Evolutionary conservation across 2,113 vertebrate species (phyloP).

Genomic region (Peromyscus californicus): DNA sequence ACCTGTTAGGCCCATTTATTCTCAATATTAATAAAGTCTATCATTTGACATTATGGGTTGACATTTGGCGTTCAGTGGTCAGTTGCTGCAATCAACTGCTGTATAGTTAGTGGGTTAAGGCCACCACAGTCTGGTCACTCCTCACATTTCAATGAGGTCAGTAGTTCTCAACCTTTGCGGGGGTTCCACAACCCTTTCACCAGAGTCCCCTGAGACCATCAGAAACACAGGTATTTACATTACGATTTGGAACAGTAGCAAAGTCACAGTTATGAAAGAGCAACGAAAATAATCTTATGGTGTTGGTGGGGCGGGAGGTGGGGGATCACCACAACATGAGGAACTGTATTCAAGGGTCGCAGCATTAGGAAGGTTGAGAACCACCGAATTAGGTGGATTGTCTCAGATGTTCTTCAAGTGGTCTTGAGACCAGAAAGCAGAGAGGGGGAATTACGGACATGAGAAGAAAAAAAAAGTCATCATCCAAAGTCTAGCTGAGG

Average conservation of each 20-base stretch:
- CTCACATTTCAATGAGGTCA: neutral
- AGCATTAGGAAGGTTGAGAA: neutral
- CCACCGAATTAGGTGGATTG: neutral
- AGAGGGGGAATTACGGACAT: neutral
- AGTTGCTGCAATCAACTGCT: neutral
- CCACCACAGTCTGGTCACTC: neutral
- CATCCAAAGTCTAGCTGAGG: too few relatives aligned
- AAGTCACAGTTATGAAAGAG: neutral
- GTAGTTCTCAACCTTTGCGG: too few relatives aligned
- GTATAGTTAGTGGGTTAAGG: neutral
- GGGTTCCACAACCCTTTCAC: neutral
- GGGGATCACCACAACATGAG: neutral
- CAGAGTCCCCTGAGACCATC: neutral
- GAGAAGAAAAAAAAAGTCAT: neutral
- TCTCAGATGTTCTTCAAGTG: neutral
- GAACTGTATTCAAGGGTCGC: neutral
- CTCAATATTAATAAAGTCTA: slow-evolving; percentile 14
- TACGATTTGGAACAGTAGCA: neutral
- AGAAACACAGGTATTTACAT: neutral
- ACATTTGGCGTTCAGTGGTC: neutral
- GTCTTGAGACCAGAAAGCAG: neutral
- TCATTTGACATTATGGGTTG: slow-evolving; percentile 18
- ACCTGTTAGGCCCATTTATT: slow-evolving; percentile 14
- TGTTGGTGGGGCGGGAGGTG: too few relatives aligned
- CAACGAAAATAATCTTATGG: neutral